Percentiles rank a stretch among this genome's conserved stretches.
phyloP scores from a whole-genome alignment of 2,113 vertebrate genomes.

The Barbus barbus region DNA sequence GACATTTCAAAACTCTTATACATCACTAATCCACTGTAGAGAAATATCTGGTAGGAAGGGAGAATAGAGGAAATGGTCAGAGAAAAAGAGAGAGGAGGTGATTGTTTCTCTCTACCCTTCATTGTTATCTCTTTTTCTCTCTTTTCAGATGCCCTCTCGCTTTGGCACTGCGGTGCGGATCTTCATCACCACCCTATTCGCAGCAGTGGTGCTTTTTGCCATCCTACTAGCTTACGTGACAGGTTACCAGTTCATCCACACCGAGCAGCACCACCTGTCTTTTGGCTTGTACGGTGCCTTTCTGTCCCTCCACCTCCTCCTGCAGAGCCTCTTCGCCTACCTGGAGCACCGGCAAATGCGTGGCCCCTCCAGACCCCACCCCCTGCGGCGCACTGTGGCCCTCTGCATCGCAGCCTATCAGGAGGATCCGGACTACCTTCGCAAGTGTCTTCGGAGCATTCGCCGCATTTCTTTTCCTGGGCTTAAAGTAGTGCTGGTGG shows the following conservation, averaged over 20 bases:
- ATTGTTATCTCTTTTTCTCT: neutral
- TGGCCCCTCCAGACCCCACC: slow-evolving; percentile 69
- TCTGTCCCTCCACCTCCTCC: slow-evolving; percentile 91
- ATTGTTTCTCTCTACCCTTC: neutral
- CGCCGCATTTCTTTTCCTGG: slow-evolving; percentile 88
- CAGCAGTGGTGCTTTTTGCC: slow-evolving; percentile 89
- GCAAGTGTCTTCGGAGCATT: slow-evolving; percentile 90
- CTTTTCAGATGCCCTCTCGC: slow-evolving; percentile 88
- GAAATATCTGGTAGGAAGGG: neutral
- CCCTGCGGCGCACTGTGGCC: slow-evolving; percentile 80
- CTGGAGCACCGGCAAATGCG: slow-evolving; percentile 94
- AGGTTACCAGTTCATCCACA: slow-evolving; percentile 98
- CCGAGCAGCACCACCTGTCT: slow-evolving; percentile 96
- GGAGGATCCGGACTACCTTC: slow-evolving; percentile 94
- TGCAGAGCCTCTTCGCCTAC: slow-evolving; percentile 95
- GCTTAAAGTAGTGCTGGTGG: slow-evolving; percentile 95
- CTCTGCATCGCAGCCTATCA: slow-evolving; percentile 96
- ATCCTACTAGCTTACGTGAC: slow-evolving; percentile 95
- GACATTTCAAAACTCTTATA: neutral
- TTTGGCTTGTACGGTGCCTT: slow-evolving; percentile 97
- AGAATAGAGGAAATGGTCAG: too few relatives aligned
- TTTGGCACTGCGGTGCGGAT: slow-evolving; percentile 86
- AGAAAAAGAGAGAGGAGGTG: neutral
- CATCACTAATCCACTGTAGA: neutral
- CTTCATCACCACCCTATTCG: slow-evolving; percentile 91